Evolutionary conservation across 2,113 vertebrate genomes (phyloP).

Genomic region (Cathartes aura): DNA sequence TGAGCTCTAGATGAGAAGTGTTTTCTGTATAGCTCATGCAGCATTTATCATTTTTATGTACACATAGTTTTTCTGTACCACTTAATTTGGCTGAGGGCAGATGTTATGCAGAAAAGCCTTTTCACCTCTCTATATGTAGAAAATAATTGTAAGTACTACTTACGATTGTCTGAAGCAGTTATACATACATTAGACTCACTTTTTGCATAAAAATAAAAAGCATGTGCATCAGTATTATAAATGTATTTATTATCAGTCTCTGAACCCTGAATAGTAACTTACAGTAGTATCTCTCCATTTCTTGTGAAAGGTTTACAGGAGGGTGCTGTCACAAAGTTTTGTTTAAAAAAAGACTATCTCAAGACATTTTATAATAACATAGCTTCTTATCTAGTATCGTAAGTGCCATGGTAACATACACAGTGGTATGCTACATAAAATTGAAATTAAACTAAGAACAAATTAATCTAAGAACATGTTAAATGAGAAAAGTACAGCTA

Average conservation of each 20-base stretch:
- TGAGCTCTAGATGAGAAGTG: background rate
- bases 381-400: background rate
- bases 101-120: background rate
- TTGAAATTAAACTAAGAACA: background rate
- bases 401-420: constrained; percentile 14
- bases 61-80: background rate
- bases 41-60: background rate
- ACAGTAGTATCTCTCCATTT: background rate
- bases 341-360: background rate
- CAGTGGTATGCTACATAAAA: background rate
- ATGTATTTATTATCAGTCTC: background rate
- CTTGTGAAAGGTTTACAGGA: background rate
- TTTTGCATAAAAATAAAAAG: background rate
- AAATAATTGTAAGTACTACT: background rate
- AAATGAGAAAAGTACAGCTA: background rate
- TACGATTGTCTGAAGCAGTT: background rate
- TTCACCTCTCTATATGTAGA: background rate
- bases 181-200: background rate
- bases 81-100: background rate
- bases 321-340: background rate
- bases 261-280: background rate
- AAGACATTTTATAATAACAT: background rate
- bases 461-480: background rate
- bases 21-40: background rate
- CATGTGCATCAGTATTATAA: background rate